These are phyloP conservation scores for Homarus gammarus DNA, from an alignment of 2,888 invertebrate genomes.

Conservation along the genomic window DNA sequence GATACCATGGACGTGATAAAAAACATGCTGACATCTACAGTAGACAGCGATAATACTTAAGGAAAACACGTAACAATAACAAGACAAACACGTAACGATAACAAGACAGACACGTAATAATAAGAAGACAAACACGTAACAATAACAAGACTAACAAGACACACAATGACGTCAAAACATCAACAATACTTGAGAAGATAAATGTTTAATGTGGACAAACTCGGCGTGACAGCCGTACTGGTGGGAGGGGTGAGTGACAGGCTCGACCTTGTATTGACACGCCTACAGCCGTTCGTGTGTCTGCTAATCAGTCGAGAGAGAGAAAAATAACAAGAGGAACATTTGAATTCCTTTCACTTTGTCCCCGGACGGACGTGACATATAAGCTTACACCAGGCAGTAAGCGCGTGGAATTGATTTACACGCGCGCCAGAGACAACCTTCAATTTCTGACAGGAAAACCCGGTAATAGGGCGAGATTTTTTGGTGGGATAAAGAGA, in stretches of 20 bases:
- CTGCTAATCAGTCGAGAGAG: not conserved
- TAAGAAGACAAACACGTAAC: no score
- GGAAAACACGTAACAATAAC: no score
- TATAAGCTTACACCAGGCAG: not conserved
- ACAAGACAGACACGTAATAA: no score
- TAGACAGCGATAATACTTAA: no score
- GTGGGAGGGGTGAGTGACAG: not conserved
- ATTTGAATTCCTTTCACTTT: conserved; percentile 6
- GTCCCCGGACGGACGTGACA: not conserved
- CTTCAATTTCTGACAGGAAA: not conserved
- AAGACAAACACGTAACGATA: no score
- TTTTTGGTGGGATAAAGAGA: not conserved
- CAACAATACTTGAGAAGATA: not conserved
- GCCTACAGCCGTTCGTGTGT: not conserved
- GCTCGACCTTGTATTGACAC: not conserved
- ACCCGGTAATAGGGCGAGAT: not conserved
- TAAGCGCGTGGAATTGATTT: not conserved
- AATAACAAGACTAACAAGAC: no score
- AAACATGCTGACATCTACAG: no score
- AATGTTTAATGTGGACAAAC: not conserved
- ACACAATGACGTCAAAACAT: no score
- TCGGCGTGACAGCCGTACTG: not conserved
- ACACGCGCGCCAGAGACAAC: not conserved
- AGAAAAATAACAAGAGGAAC: not conserved
- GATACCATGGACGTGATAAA: no score